These are phyloP conservation scores for Syndactyla subalaris DNA, from an alignment of 2,797 vertebrate species.

Conservation along the genomic window DNA sequence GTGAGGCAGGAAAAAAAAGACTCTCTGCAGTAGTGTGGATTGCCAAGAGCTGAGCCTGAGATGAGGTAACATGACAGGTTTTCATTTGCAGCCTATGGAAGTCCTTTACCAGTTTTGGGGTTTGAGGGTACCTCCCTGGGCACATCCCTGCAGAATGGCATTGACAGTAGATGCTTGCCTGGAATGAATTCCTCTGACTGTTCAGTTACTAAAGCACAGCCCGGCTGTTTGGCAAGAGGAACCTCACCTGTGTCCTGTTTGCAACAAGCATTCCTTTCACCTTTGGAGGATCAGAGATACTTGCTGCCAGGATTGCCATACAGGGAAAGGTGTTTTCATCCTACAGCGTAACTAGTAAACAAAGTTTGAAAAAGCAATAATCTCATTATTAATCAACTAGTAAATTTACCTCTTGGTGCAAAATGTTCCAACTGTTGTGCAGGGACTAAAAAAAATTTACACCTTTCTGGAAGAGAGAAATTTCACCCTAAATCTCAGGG, in stretches of 20 bases:
- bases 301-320: rapidly evolving
- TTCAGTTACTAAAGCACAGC: neutral
- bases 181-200: neutral
- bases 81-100: neutral
- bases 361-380: neutral
- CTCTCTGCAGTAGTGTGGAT: neutral
- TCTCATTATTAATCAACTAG: neutral
- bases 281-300: neutral
- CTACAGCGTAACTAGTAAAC: neutral
- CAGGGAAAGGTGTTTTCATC: neutral
- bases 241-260: neutral
- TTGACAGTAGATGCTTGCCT: neutral
- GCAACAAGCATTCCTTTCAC: neutral
- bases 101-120: neutral
- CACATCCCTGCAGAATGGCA: neutral
- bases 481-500: rapidly evolving
- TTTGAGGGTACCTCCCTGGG: neutral
- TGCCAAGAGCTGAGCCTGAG: neutral
- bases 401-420: neutral
- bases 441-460: neutral
- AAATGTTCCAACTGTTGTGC: neutral
- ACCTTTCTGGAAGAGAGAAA: neutral
- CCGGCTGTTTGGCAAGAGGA: neutral
- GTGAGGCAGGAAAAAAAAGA: neutral
- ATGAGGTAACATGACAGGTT: neutral